These are phyloP conservation scores for Grammomys surdaster DNA, from an alignment of 2,113 vertebrate species.

Conservation along the genomic window DNA sequence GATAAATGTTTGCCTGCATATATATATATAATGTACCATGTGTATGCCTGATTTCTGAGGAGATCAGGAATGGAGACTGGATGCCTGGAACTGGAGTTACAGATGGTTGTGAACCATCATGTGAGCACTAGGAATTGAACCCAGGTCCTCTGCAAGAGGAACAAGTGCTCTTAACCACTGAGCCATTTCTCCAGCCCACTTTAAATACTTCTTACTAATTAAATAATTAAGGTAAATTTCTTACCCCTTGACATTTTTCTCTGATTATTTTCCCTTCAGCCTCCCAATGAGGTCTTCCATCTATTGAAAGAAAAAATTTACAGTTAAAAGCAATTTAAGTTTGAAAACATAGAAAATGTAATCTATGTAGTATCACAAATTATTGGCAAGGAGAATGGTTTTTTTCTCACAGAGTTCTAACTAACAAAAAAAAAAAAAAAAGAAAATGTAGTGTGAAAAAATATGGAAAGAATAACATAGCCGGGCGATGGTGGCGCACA, in stretches of 20 bases:
- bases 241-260: slow-evolving; percentile 97
- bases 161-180: neutral
- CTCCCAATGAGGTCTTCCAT: slow-evolving; percentile 98
- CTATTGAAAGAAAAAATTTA: slow-evolving; percentile 87
- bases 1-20: neutral
- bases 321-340: slow-evolving; percentile 78
- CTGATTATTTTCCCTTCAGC: slow-evolving; percentile 97
- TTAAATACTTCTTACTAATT: slow-evolving; percentile 76
- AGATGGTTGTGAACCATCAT: neutral
- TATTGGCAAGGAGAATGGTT: slow-evolving; percentile 16
- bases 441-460: neutral
- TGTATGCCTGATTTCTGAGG: neutral
- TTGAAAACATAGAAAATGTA: slow-evolving; percentile 69
- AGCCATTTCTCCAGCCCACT: neutral
- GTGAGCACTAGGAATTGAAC: neutral
- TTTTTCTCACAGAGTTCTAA: slow-evolving; percentile 9
- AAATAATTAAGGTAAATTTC: slow-evolving; percentile 85
- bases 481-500: no score
- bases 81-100: neutral
- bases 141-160: neutral
- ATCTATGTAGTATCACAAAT: slow-evolving; percentile 26
- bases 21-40: neutral
- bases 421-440: neutral
- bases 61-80: neutral
- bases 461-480: neutral